phyloP scores from a whole-genome alignment of 2,888 invertebrate species.

The Orthosia gracilis region DNA sequence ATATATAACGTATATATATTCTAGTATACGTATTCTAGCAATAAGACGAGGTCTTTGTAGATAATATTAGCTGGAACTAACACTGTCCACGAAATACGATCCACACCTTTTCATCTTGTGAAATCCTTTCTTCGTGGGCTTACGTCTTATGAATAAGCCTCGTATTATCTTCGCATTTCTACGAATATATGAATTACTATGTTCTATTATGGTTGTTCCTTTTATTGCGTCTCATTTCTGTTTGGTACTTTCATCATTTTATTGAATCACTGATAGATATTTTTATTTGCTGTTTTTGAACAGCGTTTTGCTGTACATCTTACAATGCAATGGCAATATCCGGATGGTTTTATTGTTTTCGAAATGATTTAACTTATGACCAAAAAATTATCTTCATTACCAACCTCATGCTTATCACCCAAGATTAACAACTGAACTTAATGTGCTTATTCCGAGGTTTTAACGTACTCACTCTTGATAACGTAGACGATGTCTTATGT shows the following conservation, averaged over 20 bases:
- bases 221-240: constrained; percentile 32
- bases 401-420: neutral
- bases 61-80: constrained; percentile 40
- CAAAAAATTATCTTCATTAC: neutral
- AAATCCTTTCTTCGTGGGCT: constrained; percentile 51
- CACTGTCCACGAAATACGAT: constrained; percentile 46
- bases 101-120: constrained; percentile 60
- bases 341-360: neutral
- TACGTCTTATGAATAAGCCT: constrained; percentile 50
- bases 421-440: no score
- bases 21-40: constrained; percentile 35
- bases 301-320: neutral
- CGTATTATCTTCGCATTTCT: constrained; percentile 58
- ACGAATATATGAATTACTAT: constrained; percentile 51
- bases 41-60: constrained; percentile 43
- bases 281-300: neutral
- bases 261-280: neutral
- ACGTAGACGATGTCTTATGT: no score
- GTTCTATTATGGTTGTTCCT: constrained; percentile 12
- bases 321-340: neutral
- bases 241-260: neutral
- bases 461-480: no score
- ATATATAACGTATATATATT: constrained; percentile 5
- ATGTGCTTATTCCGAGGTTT: no score
- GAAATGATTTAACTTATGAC: neutral